These are phyloP conservation scores for Neoscelio sp. DNA, from an alignment of 2,888 invertebrate genomes.

Conservation along the genomic window DNA sequence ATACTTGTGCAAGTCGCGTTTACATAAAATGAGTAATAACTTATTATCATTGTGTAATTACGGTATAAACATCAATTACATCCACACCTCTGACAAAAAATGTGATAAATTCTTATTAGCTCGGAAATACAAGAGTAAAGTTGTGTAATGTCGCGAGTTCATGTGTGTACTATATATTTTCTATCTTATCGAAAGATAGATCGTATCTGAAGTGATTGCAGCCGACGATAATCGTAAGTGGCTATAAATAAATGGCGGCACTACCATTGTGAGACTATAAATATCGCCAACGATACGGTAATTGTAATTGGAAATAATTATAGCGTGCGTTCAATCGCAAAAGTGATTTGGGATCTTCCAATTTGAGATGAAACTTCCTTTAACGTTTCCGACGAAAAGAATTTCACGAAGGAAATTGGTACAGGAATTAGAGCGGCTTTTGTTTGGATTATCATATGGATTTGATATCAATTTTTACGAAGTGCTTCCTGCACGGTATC, in stretches of 20 bases:
- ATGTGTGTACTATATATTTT: slow-evolving; percentile 58
- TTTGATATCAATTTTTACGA: too few relatives aligned
- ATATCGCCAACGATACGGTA: slow-evolving; percentile 66
- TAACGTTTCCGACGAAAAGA: slow-evolving; percentile 2
- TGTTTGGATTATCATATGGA: too few relatives aligned
- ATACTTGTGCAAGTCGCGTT: slow-evolving; percentile 10
- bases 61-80: slow-evolving; percentile 57
- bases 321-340: slow-evolving; percentile 43
- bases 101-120: slow-evolving; percentile 57
- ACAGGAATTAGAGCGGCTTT: background rate
- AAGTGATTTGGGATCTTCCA: slow-evolving; percentile 24
- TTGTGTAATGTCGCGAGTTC: slow-evolving; percentile 59
- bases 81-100: slow-evolving; percentile 58
- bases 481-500: too few relatives aligned
- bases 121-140: slow-evolving; percentile 39
- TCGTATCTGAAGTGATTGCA: slow-evolving; percentile 58
- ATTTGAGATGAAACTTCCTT: slow-evolving; percentile 13
- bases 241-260: slow-evolving; percentile 72
- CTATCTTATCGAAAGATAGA: slow-evolving; percentile 65
- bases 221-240: slow-evolving; percentile 72
- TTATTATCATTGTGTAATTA: slow-evolving; percentile 59
- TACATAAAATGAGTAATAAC: slow-evolving; percentile 44
- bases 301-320: slow-evolving; percentile 75
- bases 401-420: background rate
- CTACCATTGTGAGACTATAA: slow-evolving; percentile 72